Base-by-base conservation (phyloP, 2,113 vertebrate species). In the Asarcornis scutulata region DNA sequence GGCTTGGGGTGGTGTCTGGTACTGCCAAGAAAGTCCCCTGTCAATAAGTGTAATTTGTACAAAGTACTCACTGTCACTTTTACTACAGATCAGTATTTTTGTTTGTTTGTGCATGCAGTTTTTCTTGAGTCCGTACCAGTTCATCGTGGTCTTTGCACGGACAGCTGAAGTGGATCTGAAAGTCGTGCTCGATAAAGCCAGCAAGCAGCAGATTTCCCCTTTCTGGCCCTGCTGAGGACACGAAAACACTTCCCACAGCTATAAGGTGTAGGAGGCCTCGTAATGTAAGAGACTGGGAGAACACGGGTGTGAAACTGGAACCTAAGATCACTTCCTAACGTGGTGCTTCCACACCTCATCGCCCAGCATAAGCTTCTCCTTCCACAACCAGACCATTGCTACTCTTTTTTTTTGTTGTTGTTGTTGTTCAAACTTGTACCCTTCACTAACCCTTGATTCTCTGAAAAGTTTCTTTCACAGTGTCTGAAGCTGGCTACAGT, bases 281-380 rank as follows among this genome's bases (percentile, higher is more conserved):
- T 18, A 6, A 1, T 5, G 3, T 71, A n/a, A 50, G 73, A 59
- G 25, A 22, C 15, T 13, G 60, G 22, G 17, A 50, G 50, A 81
- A 92, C 81, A 68, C 0, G 0, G 25, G 5, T 56, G 27, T 96
- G 64, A 84, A 92, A 89, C 34, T 64, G 44, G 34, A 69, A 42
- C 22, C 36, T 40, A 42, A 42, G 11, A 10, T 20, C 2, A 0
- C 17, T 55, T 81, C 13, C 12, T 34, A 15, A 66, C 11, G 15
- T 1, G 1, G 9, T 1, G 4, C 22, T 34, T 14, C 9, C 9
- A 21, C 6, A 2, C 20, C 10, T 25, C 7, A 3, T 26, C 18
- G 25, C 48, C 68, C 44, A 52, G n/a, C 40, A 3, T 34, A 34
- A n/a, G 18, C 3, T 31, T 40, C 36, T 63, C 23, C 46, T 83